Evolutionary conservation across 37 sponge, comb jelly and placozoan genomes (phyloP).

Genomic region (Theonella swinhoei): DNA sequence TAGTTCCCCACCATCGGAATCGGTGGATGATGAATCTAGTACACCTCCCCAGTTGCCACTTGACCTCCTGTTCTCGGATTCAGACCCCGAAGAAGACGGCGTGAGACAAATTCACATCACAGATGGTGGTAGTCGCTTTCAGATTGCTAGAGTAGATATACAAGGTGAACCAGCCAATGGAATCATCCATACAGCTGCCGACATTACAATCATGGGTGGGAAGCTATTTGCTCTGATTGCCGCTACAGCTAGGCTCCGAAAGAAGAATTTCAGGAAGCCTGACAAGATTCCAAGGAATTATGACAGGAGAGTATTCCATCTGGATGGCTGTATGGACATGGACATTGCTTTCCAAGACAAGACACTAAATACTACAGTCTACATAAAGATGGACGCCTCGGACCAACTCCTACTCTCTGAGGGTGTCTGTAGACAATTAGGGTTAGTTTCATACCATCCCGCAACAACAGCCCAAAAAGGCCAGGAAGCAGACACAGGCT

Average conservation of each 20-base stretch:
- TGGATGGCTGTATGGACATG: constrained; percentile 60
- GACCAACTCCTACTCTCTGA: constrained; percentile 59
- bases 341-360: constrained; percentile 54
- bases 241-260: constrained; percentile 29
- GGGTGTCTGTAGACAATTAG: constrained; percentile 56
- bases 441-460: constrained; percentile 40
- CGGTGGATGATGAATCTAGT: background rate
- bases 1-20: background rate
- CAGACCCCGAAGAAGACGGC: constrained; percentile 19
- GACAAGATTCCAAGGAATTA: constrained; percentile 56
- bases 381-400: constrained; percentile 59
- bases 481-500: background rate
- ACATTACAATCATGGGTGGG: constrained; percentile 62
- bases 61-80: constrained; percentile 18
- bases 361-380: constrained; percentile 33
- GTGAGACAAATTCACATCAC: constrained; percentile 23
- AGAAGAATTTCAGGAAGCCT: constrained; percentile 31
- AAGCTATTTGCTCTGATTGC: constrained; percentile 53
- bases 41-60: background rate
- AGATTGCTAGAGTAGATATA: constrained; percentile 5
- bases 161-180: constrained; percentile 50
- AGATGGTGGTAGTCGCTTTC: constrained; percentile 42
- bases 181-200: constrained; percentile 52
- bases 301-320: constrained; percentile 22
- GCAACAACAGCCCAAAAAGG: background rate